Evolutionary conservation across 2,113 vertebrate genomes (phyloP).

Genomic region (Paracanthobrama guichenoti): DNA sequence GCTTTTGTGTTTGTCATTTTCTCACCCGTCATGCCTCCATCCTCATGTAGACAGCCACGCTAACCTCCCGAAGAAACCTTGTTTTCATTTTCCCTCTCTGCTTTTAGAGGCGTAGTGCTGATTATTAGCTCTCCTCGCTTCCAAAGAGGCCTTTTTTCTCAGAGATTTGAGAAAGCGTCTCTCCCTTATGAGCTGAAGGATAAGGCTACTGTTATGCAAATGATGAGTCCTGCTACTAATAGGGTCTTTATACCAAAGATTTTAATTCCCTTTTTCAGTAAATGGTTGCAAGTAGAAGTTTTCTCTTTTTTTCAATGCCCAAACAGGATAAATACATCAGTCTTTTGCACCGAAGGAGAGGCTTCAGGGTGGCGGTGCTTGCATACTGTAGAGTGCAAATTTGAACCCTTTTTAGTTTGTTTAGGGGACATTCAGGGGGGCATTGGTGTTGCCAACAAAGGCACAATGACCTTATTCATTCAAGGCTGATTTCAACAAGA

Average conservation of each 20-base stretch:
- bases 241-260: slow-evolving; percentile 77
- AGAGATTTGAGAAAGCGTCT: slow-evolving; percentile 72
- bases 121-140: slow-evolving; percentile 65
- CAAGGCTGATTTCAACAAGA: slow-evolving; percentile 50
- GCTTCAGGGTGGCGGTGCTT: slow-evolving; percentile 65
- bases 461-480: slow-evolving; percentile 49
- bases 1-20: slow-evolving; percentile 45
- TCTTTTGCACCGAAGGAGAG: slow-evolving; percentile 67
- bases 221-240: slow-evolving; percentile 80
- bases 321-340: slow-evolving; percentile 81
- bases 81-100: slow-evolving; percentile 58
- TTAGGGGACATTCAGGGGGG: slow-evolving; percentile 45
- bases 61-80: slow-evolving; percentile 40
- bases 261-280: slow-evolving; percentile 78
- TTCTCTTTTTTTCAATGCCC: slow-evolving; percentile 75
- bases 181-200: slow-evolving; percentile 75
- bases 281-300: slow-evolving; percentile 77
- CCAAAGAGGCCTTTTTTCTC: slow-evolving; percentile 64
- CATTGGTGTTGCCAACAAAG: slow-evolving; percentile 36
- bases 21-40: slow-evolving; percentile 43
- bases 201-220: slow-evolving; percentile 85
- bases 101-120: slow-evolving; percentile 46
- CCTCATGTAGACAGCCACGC: slow-evolving; percentile 39
- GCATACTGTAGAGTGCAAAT: slow-evolving; percentile 46
- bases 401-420: slow-evolving; percentile 48